These are phyloP conservation scores for Seriola aureovittata DNA, from an alignment of 2,113 vertebrate species.

Conservation along the genomic window DNA sequence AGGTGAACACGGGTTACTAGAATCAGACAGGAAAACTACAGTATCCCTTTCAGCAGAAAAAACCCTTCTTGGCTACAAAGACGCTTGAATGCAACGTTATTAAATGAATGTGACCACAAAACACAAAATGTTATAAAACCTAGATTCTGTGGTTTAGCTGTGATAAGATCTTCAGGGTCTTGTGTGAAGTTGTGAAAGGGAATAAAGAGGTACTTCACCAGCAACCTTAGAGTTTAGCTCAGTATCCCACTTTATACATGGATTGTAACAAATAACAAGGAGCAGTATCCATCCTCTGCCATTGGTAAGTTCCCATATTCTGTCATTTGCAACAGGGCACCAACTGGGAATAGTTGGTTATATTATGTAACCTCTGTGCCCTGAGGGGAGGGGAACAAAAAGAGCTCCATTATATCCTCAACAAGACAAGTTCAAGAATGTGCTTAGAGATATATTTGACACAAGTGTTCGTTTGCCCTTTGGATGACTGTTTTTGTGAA, in stretches of 20 bases:
- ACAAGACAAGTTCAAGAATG: slow-evolving; percentile 14
- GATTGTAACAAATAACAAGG: background rate
- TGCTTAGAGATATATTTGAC: slow-evolving; percentile 10
- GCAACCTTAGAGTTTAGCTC: background rate
- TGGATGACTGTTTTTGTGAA: slow-evolving; percentile 1
- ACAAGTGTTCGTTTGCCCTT: slow-evolving; percentile 5
- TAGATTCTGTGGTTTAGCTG: no score
- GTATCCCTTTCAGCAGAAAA: no score
- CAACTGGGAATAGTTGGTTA: background rate
- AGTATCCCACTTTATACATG: background rate
- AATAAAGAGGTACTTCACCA: background rate
- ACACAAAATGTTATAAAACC: no score
- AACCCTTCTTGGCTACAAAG: no score
- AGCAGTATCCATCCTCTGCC: background rate
- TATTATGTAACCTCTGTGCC: slow-evolving; percentile 18
- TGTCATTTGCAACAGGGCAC: background rate
- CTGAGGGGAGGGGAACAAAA: slow-evolving; percentile 17
- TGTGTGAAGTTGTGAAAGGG: background rate
- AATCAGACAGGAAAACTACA: no score
- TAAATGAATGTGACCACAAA: no score
- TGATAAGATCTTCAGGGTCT: background rate
- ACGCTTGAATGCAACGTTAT: no score
- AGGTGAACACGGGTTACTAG: no score
- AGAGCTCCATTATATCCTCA: background rate
- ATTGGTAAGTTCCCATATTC: background rate